Evolutionary conservation across 2,113 vertebrate species (phyloP).

Genomic region (Epinephelus cyanopodus): DNA sequence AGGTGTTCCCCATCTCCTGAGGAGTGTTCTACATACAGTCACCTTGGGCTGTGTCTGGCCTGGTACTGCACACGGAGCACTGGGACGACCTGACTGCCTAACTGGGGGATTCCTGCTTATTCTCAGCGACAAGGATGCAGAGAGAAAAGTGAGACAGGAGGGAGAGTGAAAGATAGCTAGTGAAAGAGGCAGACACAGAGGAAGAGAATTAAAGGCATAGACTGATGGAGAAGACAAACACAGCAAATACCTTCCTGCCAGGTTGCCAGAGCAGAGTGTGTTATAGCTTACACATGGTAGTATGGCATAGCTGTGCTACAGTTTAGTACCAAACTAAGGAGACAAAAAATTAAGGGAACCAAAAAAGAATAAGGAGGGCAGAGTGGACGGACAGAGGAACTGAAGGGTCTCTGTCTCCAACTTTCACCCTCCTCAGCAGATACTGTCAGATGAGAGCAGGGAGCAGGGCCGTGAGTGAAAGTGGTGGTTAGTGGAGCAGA

Average conservation of each 20-base stretch:
- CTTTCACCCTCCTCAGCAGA: slow-evolving; percentile 67
- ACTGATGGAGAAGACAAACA: not conserved
- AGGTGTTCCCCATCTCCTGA: slow-evolving; percentile 72
- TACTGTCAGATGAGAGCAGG: slow-evolving; percentile 59
- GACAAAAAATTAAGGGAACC: not conserved
- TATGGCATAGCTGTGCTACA: not conserved
- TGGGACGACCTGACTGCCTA: slow-evolving; percentile 46
- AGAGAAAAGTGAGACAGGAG: not conserved
- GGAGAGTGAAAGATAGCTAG: not conserved
- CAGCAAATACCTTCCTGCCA: slow-evolving; percentile 1
- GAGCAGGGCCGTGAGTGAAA: slow-evolving; percentile 39
- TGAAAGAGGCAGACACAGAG: not conserved
- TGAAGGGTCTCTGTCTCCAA: slow-evolving; percentile 54
- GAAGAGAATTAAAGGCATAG: not conserved
- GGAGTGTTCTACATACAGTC: slow-evolving; percentile 74
- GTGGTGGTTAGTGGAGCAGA: slow-evolving; percentile 66
- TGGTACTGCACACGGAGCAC: slow-evolving; percentile 53
- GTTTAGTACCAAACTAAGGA: not conserved
- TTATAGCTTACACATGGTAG: not conserved
- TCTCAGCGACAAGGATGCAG: slow-evolving; percentile 24
- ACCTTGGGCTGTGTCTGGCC: slow-evolving; percentile 77
- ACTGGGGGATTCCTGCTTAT: slow-evolving; percentile 63
- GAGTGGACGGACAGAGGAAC: slow-evolving; percentile 32
- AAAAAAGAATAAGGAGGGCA: slow-evolving; percentile 21
- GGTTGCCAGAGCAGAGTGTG: not conserved